Evolutionary conservation across 2,888 invertebrate genomes (phyloP).

Genomic region (Diarsia rubi): DNA sequence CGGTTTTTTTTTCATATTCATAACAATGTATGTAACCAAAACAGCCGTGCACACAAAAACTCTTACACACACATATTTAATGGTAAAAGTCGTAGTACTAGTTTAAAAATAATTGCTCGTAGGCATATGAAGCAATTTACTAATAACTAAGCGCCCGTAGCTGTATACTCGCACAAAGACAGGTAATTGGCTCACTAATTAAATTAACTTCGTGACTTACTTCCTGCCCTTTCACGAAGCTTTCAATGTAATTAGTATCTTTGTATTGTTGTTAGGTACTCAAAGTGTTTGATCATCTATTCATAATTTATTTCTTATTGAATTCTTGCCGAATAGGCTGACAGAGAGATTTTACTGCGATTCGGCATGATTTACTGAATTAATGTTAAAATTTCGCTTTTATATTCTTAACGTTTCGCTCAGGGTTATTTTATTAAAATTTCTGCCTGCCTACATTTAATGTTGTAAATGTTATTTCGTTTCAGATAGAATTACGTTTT

Average conservation of each 20-base stretch:
- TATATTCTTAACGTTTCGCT: slow-evolving; percentile 7
- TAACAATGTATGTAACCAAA: background rate
- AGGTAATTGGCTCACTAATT: slow-evolving; percentile 59
- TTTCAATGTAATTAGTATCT: slow-evolving; percentile 48
- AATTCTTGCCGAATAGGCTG: slow-evolving; percentile 10
- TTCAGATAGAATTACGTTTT: background rate
- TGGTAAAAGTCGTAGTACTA: background rate
- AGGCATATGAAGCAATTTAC: slow-evolving; percentile 54
- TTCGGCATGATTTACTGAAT: slow-evolving; percentile 20
- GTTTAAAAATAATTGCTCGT: slow-evolving; percentile 38
- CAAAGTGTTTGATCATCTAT: slow-evolving; percentile 40
- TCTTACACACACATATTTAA: background rate
- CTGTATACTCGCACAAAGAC: slow-evolving; percentile 37
- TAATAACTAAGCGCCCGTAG: slow-evolving; percentile 23
- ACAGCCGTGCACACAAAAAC: background rate
- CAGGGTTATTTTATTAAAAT: slow-evolving; percentile 20
- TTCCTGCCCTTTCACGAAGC: slow-evolving; percentile 43
- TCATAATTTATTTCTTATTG: slow-evolving; percentile 42
- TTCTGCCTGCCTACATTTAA: background rate
- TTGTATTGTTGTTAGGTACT: slow-evolving; percentile 33
- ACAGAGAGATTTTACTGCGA: background rate
- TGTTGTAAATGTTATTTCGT: background rate
- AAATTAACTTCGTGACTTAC: slow-evolving; percentile 59
- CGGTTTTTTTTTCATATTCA: too few relatives aligned
- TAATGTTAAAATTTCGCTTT: slow-evolving; percentile 9